A percentile compares a stretch with the other conserved stretches of the same genome.
Evolutionary conservation across 2,113 vertebrate species (phyloP).

Genomic region (Barnardius zonarius): DNA sequence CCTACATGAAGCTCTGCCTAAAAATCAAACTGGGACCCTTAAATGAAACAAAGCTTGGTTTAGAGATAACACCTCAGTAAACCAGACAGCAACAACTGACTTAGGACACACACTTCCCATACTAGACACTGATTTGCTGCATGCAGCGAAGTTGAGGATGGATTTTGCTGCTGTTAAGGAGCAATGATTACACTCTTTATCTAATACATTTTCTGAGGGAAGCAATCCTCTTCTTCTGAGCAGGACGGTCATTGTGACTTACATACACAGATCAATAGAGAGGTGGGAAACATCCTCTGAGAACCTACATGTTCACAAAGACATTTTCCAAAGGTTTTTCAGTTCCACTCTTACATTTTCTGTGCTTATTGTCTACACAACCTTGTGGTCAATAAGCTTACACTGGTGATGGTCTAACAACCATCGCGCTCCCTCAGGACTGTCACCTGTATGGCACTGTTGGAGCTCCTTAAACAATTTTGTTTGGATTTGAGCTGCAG

Average conservation of each 20-base stretch:
- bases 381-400: constrained; percentile 27
- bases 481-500: background rate
- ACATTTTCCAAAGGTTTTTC: background rate
- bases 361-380: background rate
- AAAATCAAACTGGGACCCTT: background rate
- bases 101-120: background rate
- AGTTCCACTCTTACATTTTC: background rate
- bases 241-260: background rate
- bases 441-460: background rate
- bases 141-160: accelerated
- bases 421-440: background rate
- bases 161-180: background rate
- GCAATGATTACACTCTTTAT: background rate
- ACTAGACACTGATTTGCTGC: background rate
- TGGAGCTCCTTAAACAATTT: constrained; percentile 15
- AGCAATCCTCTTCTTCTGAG: constrained; percentile 11
- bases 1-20: background rate
- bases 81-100: background rate
- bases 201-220: background rate
- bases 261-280: constrained; percentile 24
- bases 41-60: accelerated
- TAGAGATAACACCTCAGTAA: background rate
- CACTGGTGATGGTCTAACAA: background rate
- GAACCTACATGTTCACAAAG: background rate
- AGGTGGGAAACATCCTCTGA: background rate